phyloP scores from a whole-genome alignment of 2,888 invertebrate genomes.

The Stenchaetothrips biformis region DNA sequence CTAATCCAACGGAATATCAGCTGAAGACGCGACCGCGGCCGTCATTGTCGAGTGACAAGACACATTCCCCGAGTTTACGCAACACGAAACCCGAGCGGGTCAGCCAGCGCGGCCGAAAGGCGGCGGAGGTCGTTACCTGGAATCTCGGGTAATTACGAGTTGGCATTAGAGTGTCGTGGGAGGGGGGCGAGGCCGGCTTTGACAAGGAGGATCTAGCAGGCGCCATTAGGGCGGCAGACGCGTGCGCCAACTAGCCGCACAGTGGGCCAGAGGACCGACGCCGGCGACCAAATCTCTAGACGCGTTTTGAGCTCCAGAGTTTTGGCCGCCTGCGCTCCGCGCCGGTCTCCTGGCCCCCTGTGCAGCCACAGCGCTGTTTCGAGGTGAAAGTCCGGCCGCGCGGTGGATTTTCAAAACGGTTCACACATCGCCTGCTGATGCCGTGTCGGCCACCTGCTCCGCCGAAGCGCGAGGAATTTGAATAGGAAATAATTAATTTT shows the following conservation, averaged over 20 bases:
- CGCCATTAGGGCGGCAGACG: neutral
- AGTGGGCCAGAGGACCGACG: no score
- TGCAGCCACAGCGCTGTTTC: no score
- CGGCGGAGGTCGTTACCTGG: conserved; percentile 1
- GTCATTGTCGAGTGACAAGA: neutral
- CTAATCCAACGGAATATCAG: neutral
- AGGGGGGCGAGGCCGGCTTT: neutral
- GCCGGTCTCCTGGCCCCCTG: no score
- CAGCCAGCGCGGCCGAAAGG: neutral
- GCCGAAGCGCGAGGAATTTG: no score
- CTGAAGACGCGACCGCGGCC: neutral
- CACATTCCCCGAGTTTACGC: neutral
- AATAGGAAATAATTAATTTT: no score
- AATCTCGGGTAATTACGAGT: conserved; percentile 10
- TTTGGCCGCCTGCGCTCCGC: no score
- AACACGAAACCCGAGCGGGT: neutral
- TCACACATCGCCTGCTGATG: no score
- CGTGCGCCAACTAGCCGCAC: no score
- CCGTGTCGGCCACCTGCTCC: no score
- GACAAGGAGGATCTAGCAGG: neutral
- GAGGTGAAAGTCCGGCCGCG: neutral
- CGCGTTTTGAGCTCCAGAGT: no score
- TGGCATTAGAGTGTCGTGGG: conserved; percentile 1
- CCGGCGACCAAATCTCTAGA: no score
- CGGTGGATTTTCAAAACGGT: neutral